Evolutionary conservation across 2,888 invertebrate species (phyloP).

Genomic region (Yponomeuta malinellus): DNA sequence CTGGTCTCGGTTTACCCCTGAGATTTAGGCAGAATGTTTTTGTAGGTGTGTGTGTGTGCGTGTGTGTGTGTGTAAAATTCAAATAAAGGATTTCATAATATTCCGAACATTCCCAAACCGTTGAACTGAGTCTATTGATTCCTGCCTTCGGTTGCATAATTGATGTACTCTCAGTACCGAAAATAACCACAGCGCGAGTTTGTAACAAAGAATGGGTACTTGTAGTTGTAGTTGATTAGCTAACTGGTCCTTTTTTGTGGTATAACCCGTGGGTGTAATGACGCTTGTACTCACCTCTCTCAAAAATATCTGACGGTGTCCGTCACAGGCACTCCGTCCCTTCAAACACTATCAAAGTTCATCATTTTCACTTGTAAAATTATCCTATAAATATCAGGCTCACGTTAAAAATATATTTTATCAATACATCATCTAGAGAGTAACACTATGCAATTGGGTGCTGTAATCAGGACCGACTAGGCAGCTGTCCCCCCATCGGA

Average conservation of each 20-base stretch:
- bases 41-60: background rate
- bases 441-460: conserved; percentile 13
- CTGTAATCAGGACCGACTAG: conserved; percentile 19
- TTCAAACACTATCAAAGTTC: conserved; percentile 1
- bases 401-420: background rate
- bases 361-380: conserved; percentile 13
- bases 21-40: too few relatives aligned
- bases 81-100: background rate
- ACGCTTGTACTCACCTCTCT: conserved; percentile 2
- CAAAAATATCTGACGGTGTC: background rate
- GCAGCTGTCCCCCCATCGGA: conserved; percentile 97
- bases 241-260: too few relatives aligned
- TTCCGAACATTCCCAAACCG: background rate
- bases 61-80: background rate
- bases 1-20: too few relatives aligned
- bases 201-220: background rate
- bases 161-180: conserved; percentile 4
- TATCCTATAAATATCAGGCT: conserved; percentile 8
- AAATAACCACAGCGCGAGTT: background rate
- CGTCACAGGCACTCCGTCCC: conserved; percentile 4
- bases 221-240: background rate
- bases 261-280: background rate
- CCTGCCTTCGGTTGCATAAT: conserved; percentile 11
- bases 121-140: background rate
- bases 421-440: conserved; percentile 29